Base-by-base conservation (phyloP, 2,888 invertebrate genomes). In the Rhyacophila evoluta region DNA sequence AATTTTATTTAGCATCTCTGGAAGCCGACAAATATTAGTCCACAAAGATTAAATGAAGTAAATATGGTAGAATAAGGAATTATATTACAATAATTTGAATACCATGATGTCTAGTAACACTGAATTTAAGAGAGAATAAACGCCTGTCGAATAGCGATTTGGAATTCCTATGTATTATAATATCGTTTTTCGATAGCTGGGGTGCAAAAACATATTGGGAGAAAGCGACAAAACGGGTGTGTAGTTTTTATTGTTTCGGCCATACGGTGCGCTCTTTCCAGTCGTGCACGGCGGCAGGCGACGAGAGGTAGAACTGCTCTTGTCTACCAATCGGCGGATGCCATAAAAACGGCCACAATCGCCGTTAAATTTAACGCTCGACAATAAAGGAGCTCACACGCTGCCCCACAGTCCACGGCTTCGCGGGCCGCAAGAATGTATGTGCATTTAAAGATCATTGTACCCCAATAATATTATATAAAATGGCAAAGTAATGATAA, bases 361-460 rank as follows among this genome's bases (percentile, higher is more conserved):
- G 55, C 55, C 55, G 25, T 55, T 55, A 55, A 55, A 55, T 55
- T 55, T 55, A 55, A 55, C 55, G 55, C 55, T 55, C 55, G 55
- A 55, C 19, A 55, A 55, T 55, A 55, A 55, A 55, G 19, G 55
- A 55, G 55, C 55, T 55, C 55, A 55, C 55, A 55, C 55, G 55
- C 55, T 55, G 55, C 19, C 10, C 55, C 55, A 8, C 55, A 10
- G 55, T 25, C 55, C 19, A 8, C 55, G 19, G 12, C 55, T 19
- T 10, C 10, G 55, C 25, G 19, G 55, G 41, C 12, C 15, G 55
- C 55, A 55, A 55, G 55, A 55, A 55, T 55, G 55, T 55, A 25
- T 55, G 55, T 55, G 10, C 19, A 55, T 55, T 55, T 55, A 19
- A 55, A 19, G 55, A 55, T 55, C 55, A 55, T 55, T 55, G n/a